phyloP scores from a whole-genome alignment of 2,888 invertebrate genomes.

The Pollenia griseotomentosa region DNA sequence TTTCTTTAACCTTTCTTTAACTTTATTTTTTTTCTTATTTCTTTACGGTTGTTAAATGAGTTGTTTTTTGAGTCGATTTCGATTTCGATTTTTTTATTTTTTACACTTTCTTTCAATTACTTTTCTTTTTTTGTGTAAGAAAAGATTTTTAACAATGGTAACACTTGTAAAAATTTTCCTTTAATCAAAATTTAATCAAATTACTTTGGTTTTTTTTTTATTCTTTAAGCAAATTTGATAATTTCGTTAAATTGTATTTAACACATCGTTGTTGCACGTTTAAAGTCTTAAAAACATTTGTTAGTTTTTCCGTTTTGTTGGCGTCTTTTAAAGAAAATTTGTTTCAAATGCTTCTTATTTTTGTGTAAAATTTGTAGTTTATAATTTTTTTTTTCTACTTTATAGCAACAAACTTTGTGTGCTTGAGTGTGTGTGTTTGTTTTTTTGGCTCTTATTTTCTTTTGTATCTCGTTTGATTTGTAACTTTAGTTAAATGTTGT shows the following conservation, averaged over 20 bases:
- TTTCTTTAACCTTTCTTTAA: conserved; percentile 66
- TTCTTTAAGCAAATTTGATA: conserved; percentile 13
- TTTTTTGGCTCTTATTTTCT: conserved; percentile 17
- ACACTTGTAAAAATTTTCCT: conserved; percentile 45
- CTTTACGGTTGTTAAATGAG: conserved; percentile 37
- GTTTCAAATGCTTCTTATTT: conserved; percentile 32
- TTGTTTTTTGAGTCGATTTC: conserved; percentile 62
- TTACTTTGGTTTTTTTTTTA: neutral
- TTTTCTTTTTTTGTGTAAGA: neutral
- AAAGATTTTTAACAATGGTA: conserved; percentile 17
- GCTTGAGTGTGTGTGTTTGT: neutral
- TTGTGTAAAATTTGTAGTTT: conserved; percentile 29
- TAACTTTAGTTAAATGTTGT: conserved; percentile 35
- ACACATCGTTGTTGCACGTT: conserved; percentile 75
- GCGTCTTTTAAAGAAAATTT: conserved; percentile 80
- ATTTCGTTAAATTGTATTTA: neutral
- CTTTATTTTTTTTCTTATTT: conserved; percentile 66
- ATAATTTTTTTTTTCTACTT: conserved; percentile 2
- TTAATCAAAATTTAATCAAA: conserved; percentile 16
- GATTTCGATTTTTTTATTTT: conserved; percentile 26
- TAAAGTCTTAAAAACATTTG: conserved; percentile 79
- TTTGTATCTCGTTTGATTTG: conserved; percentile 46
- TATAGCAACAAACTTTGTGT: neutral
- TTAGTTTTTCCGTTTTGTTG: conserved; percentile 71
- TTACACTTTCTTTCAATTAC: conserved; percentile 56